Percentiles rank a stretch among this genome's conserved stretches.
phyloP scores from a whole-genome alignment of 2,797 vertebrate species.

The Rhabdomys pumilio region DNA sequence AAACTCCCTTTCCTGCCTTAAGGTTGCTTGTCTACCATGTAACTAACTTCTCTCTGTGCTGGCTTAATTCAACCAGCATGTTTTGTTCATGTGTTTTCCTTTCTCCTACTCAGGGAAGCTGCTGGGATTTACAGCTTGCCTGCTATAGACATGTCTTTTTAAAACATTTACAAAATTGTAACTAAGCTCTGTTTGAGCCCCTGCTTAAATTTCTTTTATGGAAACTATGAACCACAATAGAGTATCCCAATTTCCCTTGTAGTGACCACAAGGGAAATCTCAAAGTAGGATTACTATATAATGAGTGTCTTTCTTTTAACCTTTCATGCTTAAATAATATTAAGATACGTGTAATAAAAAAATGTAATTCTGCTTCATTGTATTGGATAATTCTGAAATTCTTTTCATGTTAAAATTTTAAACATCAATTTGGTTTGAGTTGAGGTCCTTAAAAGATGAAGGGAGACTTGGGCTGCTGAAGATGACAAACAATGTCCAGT shows the following conservation, averaged over 20 bases:
- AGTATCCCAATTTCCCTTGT: not conserved
- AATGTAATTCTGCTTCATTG: not conserved
- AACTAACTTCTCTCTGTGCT: not conserved
- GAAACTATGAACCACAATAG: not conserved
- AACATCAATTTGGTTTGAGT: not conserved
- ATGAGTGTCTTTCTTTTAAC: not conserved
- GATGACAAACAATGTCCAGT: not conserved
- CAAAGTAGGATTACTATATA: not conserved
- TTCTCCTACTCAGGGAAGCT: not conserved
- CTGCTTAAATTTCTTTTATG: not conserved
- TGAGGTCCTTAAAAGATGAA: not conserved
- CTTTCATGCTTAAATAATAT: not conserved
- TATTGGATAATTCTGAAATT: not conserved
- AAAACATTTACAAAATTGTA: not conserved
- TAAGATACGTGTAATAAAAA: not conserved
- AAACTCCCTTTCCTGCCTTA: not conserved
- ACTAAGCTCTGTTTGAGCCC: not conserved
- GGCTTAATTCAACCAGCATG: not conserved
- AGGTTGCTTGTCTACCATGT: not conserved
- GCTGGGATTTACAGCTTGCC: not conserved
- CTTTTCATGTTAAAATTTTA: not conserved
- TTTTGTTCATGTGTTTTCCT: not conserved
- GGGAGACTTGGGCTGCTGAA: not conserved
- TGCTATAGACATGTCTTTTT: not conserved
- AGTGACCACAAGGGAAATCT: not conserved